phyloP scores from a whole-genome alignment of 2,113 vertebrate genomes.

The Etheostoma spectabile region DNA sequence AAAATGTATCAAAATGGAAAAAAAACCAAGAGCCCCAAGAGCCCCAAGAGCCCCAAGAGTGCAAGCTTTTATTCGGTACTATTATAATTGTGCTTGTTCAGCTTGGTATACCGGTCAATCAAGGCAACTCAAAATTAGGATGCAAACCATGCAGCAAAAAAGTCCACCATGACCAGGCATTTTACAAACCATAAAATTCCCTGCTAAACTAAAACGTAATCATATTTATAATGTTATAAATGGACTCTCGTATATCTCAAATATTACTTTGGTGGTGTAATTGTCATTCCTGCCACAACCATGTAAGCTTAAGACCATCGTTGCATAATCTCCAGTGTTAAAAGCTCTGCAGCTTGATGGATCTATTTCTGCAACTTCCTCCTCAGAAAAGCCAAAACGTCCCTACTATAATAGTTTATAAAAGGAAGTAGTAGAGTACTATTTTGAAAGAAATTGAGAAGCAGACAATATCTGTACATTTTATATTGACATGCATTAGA shows the following conservation, averaged over 20 bases:
- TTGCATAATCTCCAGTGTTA: not conserved
- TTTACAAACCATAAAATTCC: slow-evolving; percentile 24
- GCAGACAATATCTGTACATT: not conserved
- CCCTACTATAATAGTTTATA: not conserved
- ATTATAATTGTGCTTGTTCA: not conserved
- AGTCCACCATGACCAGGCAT: slow-evolving; percentile 21
- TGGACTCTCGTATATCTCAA: slow-evolving; percentile 19
- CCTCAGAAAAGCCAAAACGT: not conserved
- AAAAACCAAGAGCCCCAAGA: not conserved
- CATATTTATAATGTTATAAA: slow-evolving; percentile 2
- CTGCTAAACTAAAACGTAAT: not conserved
- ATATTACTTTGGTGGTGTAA: not conserved
- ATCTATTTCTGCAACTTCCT: not conserved
- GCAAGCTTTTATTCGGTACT: not conserved
- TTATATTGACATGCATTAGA: not conserved
- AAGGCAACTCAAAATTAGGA: slow-evolving; percentile 1
- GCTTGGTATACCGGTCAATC: not conserved
- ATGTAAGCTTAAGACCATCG: not conserved
- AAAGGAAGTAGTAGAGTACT: not conserved
- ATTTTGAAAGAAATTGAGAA: not conserved
- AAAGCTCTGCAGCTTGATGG: not conserved
- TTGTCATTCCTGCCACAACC: slow-evolving; percentile 12
- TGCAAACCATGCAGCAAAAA: slow-evolving; percentile 5
- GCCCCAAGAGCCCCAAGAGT: not conserved
- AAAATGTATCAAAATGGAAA: not conserved